phyloP scores from a whole-genome alignment of 1,140 invertebrate genomes.

The Littorina saxatilis region DNA sequence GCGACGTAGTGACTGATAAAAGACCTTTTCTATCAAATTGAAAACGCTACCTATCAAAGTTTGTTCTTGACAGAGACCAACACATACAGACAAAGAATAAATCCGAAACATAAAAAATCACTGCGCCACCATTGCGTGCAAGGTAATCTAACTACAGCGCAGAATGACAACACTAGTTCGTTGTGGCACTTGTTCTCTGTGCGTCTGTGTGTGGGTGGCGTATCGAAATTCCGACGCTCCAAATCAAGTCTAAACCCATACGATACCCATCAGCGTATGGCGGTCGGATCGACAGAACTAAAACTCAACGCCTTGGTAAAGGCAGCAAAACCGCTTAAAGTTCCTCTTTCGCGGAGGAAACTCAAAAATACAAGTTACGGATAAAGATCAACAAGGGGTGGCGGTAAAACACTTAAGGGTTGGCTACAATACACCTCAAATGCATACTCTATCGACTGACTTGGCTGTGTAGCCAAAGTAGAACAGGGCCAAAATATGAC shows the following conservation, averaged over 20 bases:
- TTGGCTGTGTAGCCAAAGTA: neutral
- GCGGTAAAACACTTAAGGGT: slow-evolving; percentile 7
- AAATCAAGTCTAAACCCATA: neutral
- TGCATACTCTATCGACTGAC: slow-evolving; percentile 8
- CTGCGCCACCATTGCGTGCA: no score
- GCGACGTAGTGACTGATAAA: no score
- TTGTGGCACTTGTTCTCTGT: neutral
- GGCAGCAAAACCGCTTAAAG: neutral
- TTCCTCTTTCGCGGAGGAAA: neutral
- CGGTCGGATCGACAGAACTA: neutral
- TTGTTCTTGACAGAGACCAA: no score
- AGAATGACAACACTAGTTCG: neutral
- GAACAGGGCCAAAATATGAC: neutral
- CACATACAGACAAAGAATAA: no score
- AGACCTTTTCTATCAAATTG: no score
- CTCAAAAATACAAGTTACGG: neutral
- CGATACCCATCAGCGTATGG: neutral
- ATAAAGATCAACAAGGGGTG: slow-evolving; percentile 18
- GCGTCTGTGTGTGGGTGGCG: neutral
- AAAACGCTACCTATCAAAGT: no score
- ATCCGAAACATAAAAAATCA: no score
- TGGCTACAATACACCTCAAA: slow-evolving; percentile 14
- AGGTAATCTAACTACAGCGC: no score
- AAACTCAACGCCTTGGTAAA: neutral
- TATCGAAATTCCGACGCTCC: neutral